These are phyloP conservation scores for Cryptus armator DNA, from an alignment of 2,888 invertebrate species.

Conservation along the genomic window DNA sequence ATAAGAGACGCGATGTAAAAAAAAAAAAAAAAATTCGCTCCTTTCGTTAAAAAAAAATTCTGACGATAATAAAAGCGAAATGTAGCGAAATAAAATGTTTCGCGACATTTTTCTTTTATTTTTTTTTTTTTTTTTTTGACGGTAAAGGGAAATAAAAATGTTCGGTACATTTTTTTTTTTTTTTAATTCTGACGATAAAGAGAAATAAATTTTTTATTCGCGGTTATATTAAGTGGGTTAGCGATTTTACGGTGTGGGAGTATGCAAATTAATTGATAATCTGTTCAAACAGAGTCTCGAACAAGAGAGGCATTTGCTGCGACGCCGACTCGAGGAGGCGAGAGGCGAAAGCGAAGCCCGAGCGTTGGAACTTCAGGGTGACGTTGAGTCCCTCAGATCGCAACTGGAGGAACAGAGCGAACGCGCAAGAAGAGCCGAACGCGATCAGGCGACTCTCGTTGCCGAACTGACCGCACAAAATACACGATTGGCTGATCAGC, in stretches of 20 bases:
- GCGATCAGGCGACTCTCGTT: conserved; percentile 93
- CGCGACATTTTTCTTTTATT: no score
- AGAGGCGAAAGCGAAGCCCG: conserved; percentile 96
- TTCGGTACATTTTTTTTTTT: no score
- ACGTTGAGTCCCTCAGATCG: conserved; percentile 92
- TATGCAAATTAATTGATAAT: conserved; percentile 11
- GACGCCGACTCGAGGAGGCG: conserved; percentile 93
- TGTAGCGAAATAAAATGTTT: no score
- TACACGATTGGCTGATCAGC: conserved; percentile 92
- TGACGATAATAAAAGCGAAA: no score
- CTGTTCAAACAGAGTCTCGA: conserved; percentile 91
- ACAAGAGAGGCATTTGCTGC: conserved; percentile 96
- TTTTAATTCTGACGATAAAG: no score
- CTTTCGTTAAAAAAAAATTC: no score
- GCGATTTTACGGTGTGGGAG: not conserved
- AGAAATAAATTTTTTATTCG: not conserved
- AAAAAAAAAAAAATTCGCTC: no score
- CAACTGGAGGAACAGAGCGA: conserved; percentile 88
- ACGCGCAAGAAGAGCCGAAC: conserved; percentile 87
- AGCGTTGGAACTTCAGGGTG: conserved; percentile 94
- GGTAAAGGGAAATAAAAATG: no score
- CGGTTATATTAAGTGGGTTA: not conserved
- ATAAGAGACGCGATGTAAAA: no score
- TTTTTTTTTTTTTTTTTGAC: no score
- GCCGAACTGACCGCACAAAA: conserved; percentile 96